Evolutionary conservation across 23 tunicate genomes (phyloP).

Genomic region (Trididemnum clinides): DNA sequence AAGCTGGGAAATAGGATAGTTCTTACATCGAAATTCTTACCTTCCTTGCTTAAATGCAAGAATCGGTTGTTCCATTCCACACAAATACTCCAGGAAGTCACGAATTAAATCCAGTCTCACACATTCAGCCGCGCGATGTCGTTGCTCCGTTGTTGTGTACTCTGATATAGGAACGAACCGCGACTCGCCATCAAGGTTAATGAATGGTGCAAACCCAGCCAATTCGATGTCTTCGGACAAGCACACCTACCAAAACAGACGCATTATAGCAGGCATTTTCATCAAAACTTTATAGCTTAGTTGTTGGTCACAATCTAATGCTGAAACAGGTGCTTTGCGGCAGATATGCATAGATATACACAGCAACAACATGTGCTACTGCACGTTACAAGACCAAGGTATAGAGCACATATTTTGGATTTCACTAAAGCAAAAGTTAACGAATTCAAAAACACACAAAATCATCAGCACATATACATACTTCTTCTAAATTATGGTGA

Average conservation of each 20-base stretch:
- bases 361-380: too few relatives aligned
- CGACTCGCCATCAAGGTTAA: slow-evolving; percentile 25
- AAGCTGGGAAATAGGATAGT: too few relatives aligned
- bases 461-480: too few relatives aligned
- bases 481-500: slow-evolving; percentile 33
- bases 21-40: slow-evolving; percentile 28
- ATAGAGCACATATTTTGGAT: too few relatives aligned
- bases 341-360: too few relatives aligned
- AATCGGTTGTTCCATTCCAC: slow-evolving; percentile 88
- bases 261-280: too few relatives aligned
- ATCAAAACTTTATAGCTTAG: too few relatives aligned
- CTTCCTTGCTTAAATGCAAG: slow-evolving; percentile 87
- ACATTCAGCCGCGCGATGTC: slow-evolving; percentile 13
- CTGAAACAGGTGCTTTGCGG: too few relatives aligned
- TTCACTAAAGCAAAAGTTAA: too few relatives aligned
- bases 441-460: too few relatives aligned
- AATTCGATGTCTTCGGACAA: slow-evolving; percentile 73
- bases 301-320: too few relatives aligned
- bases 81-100: slow-evolving; percentile 77
- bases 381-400: too few relatives aligned
- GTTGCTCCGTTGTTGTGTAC: neutral
- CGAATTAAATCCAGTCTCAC: slow-evolving; percentile 59
- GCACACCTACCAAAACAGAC: slow-evolving; percentile 5
- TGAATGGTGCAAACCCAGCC: slow-evolving; percentile 71
- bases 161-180: slow-evolving; percentile 25